Evolutionary conservation across 2,113 vertebrate genomes (phyloP).

Genomic region (Atrichornis clamosus): DNA sequence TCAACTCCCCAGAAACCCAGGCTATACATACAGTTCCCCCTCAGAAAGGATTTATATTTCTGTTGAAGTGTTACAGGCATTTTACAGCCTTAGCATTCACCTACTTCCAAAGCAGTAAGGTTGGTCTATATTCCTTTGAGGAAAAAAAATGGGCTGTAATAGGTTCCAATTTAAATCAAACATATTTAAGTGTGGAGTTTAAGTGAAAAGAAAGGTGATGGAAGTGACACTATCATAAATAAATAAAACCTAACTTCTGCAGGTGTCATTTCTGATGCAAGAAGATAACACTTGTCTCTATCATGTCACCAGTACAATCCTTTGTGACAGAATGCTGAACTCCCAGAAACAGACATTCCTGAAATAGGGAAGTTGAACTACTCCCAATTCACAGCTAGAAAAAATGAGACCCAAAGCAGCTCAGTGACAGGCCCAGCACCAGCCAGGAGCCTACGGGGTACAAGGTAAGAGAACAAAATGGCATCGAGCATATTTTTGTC

Average conservation of each 20-base stretch:
- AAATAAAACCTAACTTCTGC: background rate
- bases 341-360: accelerated
- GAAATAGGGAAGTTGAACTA: background rate
- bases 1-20: background rate
- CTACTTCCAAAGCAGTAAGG: constrained; percentile 41
- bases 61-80: background rate
- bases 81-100: background rate
- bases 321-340: accelerated
- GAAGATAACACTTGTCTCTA: background rate
- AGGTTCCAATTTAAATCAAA: constrained; percentile 10
- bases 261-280: background rate
- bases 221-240: background rate
- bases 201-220: background rate
- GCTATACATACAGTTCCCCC: background rate
- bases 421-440: background rate
- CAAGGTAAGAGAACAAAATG: background rate
- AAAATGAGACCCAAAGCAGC: background rate
- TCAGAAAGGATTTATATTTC: constrained; percentile 9
- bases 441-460: background rate
- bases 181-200: background rate
- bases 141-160: background rate
- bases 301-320: background rate
- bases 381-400: background rate
- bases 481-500: background rate
- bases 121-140: background rate